Conservation (phyloP, 1,140 invertebrate genomes). For the Leptopilina clavipes region DNA sequence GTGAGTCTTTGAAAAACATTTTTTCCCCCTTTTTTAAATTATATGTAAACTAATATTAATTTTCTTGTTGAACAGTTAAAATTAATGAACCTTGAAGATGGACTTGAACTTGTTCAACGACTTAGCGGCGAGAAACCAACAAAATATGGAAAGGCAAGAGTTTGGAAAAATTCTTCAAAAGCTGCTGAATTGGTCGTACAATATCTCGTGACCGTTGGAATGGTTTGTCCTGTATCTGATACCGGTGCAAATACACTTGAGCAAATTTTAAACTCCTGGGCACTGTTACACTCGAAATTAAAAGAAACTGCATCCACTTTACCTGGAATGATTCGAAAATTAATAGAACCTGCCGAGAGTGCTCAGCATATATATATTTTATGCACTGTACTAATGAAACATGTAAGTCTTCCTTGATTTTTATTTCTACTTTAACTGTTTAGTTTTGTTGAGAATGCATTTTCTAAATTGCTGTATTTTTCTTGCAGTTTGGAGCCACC, state of each 20-base stretch:
- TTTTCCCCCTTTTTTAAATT: not conserved
- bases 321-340: conserved; percentile 75
- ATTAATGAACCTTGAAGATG: conserved; percentile 73
- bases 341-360: conserved; percentile 76
- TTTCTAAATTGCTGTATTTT: conserved; percentile 40
- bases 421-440: not conserved
- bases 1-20: conserved; percentile 62
- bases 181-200: conserved; percentile 73
- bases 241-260: conserved; percentile 75
- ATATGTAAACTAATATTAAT: not conserved
- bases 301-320: conserved; percentile 68
- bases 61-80: conserved; percentile 68
- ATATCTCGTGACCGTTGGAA: conserved; percentile 75
- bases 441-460: not conserved
- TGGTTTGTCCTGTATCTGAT: conserved; percentile 74
- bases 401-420: conserved; percentile 72
- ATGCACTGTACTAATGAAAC: conserved; percentile 75
- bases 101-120: conserved; percentile 72
- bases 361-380: conserved; percentile 78
- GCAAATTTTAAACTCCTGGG: conserved; percentile 72
- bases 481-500: conserved; percentile 77
- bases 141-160: conserved; percentile 71
- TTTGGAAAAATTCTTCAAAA: conserved; percentile 75
- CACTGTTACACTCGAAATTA: conserved; percentile 69
- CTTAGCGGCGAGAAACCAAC: conserved; percentile 71